Conservation (phyloP, 2,888 invertebrate species). For the Tenthredo mesomela region DNA sequence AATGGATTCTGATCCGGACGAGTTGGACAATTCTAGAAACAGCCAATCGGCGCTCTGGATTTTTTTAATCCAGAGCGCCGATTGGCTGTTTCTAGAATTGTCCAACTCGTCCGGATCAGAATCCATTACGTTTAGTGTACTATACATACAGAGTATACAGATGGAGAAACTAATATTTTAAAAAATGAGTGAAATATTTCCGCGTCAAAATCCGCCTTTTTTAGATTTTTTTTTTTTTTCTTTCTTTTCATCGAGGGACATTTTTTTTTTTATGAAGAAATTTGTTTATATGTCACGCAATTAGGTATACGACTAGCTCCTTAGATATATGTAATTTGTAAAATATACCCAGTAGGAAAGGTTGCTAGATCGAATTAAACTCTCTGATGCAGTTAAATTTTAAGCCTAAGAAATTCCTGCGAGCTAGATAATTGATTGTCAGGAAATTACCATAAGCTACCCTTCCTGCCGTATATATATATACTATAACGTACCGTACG, state of each 20-base stretch:
- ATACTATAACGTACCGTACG: not conserved
- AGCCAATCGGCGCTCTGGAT: no score
- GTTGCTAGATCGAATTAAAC: not conserved
- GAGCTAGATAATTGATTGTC: constrained; percentile 8
- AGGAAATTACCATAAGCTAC: constrained; percentile 26
- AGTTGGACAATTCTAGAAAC: no score
- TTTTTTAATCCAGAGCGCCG: no score
- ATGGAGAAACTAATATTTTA: no score
- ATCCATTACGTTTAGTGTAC: no score
- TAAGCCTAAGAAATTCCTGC: not conserved
- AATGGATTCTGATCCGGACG: no score
- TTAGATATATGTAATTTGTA: not conserved
- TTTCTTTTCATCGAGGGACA: not conserved
- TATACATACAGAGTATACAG: no score
- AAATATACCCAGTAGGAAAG: not conserved
- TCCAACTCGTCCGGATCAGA: no score
- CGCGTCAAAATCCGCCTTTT: not conserved
- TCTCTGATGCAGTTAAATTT: not conserved
- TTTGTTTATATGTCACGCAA: not conserved
- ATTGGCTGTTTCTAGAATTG: no score
- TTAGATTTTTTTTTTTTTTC: not conserved
- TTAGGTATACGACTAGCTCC: not conserved
- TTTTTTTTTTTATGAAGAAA: not conserved
- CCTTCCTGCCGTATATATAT: not conserved
- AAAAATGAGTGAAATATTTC: not conserved